Conservation (phyloP, 2,113 vertebrate species). For the Centropristis striata region DNA sequence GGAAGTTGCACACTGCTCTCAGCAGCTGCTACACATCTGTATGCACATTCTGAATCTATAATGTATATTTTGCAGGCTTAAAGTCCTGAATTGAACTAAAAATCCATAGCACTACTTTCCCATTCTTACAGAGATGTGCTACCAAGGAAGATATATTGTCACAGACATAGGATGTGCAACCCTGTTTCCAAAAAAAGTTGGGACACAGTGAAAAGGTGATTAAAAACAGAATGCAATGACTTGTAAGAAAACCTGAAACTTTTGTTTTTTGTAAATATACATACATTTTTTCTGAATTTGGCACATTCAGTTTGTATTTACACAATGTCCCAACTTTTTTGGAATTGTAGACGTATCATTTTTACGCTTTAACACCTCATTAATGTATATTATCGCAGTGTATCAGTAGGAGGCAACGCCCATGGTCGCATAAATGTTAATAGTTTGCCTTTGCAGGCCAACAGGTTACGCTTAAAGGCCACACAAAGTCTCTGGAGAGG, state of each 20-base stretch:
- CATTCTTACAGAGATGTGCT: neutral
- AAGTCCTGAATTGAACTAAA: constrained; percentile 7
- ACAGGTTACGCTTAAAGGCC: neutral
- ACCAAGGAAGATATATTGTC: neutral
- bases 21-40: constrained; percentile 32
- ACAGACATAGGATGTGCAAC: neutral
- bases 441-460: neutral
- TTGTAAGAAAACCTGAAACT: too few species aligned
- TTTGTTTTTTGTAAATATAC: too few species aligned
- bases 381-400: neutral
- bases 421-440: neutral
- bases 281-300: too few species aligned
- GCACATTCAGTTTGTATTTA: too few species aligned
- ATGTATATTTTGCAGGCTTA: constrained; percentile 17
- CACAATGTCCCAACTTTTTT: too few species aligned
- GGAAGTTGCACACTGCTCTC: neutral
- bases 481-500: neutral
- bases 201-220: too few species aligned
- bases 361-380: neutral
- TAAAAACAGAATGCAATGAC: too few species aligned
- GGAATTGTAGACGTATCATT: too few species aligned
- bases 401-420: neutral
- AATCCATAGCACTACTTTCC: neutral
- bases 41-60: neutral
- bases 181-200: too few species aligned